These are phyloP conservation scores for Antheraea pernyi DNA, from an alignment of 1,140 invertebrate species.

Conservation along the genomic window DNA sequence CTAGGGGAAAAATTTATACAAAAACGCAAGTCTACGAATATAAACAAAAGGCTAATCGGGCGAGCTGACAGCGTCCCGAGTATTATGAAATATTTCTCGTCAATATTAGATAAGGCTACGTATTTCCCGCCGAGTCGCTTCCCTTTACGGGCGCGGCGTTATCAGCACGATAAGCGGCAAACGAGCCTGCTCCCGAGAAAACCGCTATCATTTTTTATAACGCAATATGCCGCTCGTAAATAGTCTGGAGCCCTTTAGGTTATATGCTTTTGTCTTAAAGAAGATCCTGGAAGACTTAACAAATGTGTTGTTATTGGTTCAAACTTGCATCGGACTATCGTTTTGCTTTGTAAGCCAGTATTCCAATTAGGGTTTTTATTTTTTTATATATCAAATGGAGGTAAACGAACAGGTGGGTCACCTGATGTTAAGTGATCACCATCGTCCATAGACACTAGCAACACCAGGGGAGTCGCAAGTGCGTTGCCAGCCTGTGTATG, in stretches of 20 bases:
- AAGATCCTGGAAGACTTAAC: conserved; percentile 14
- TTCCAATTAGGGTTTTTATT: no score
- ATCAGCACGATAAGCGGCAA: conserved; percentile 45
- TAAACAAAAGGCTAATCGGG: conserved; percentile 34
- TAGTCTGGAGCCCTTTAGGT: conserved; percentile 36
- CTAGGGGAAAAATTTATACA: conserved; percentile 14
- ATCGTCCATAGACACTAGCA: no score
- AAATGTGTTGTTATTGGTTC: conserved; percentile 31
- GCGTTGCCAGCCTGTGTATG: no score
- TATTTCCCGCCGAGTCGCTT: conserved; percentile 38
- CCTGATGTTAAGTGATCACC: no score
- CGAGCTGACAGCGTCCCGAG: conserved; percentile 27
- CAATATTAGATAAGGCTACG: conserved; percentile 42
- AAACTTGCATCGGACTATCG: not conserved
- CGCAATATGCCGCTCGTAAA: conserved; percentile 52
- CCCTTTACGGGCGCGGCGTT: conserved; percentile 39
- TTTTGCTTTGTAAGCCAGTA: not conserved
- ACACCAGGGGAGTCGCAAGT: no score
- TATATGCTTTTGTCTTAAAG: conserved; percentile 45
- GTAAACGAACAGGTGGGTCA: no score
- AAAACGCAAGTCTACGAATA: conserved; percentile 23
- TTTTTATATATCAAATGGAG: no score
- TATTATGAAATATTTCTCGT: conserved; percentile 42
- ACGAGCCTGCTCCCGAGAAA: conserved; percentile 43
- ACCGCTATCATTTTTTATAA: conserved; percentile 53